Base-by-base conservation (phyloP, 1,140 invertebrate species). In the Helicoverpa zea region DNA sequence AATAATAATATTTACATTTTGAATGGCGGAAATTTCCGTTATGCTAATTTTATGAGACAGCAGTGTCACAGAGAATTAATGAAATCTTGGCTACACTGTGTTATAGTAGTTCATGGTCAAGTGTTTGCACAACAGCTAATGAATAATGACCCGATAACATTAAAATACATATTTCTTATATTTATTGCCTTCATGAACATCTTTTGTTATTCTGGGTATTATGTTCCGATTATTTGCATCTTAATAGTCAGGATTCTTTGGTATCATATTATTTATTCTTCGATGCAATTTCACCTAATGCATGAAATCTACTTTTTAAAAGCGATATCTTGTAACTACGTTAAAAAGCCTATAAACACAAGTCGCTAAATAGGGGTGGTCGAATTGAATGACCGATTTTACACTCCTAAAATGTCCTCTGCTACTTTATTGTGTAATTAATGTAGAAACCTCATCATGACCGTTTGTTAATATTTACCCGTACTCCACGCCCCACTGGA, bases 91-190 rank as follows among this genome's bases (percentile, higher is more conserved):
- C 23, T 35, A 75, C 43, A 75, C 35, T 61, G 58, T 75, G 18
- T 70, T 52, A 70, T 70, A 75, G 59, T 79, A 82, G 76, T 81
- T 84, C 83, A 84, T 56, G 83, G 83, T 79, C 74, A 76, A 30
- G 13, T 73, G 73, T 61, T 75, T 75, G 73, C 73, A 61, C 73
- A 75, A 75, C 73, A 51, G 43, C 56, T 63, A 59, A 61, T 61
- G 56, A 75, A 61, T 75, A 75, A 75, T 58, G 56, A 61, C 14
- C n/a, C 58, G 35, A 63, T 47, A 75, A 66, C 63, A 66, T 49
- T 66, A 66, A 49, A 18, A 49, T 35, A 35, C 35, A 35, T 66
- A 66, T 66, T 66, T 64, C 63, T 64, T 16, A 64, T 64, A 64
- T 64, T 64, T n/a, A 66, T 49, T 66, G 43, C 43, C 63, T 66